Percentiles rank a stretch among this genome's conserved stretches.
Conservation (phyloP, 92 coral and sea anemone genomes). For the Parazoanthus darwini region DNA sequence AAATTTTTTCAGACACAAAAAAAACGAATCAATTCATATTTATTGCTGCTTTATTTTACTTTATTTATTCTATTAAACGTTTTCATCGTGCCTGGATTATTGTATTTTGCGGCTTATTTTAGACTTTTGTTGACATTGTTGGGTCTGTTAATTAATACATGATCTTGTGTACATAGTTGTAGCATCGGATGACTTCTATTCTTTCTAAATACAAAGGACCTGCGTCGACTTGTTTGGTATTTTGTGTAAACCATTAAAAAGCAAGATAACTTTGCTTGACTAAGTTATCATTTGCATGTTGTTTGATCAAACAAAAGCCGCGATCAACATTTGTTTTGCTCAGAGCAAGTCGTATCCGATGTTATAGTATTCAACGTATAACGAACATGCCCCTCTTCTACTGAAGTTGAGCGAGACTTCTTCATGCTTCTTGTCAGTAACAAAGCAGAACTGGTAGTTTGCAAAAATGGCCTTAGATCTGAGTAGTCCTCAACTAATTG, state of each 20-base stretch:
- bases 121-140: background rate
- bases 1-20: too few relatives aligned
- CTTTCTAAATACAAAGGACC: background rate
- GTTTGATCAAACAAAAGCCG: background rate
- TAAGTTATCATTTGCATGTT: conserved; percentile 2
- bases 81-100: background rate
- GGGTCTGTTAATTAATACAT: background rate
- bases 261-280: background rate
- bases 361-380: too few relatives aligned
- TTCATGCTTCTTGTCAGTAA: too few relatives aligned
- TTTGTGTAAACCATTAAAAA: background rate
- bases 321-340: background rate
- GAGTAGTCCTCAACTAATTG: background rate
- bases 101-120: background rate
- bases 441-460: background rate
- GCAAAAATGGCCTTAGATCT: background rate
- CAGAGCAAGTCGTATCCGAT: too few relatives aligned
- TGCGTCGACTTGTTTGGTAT: background rate
- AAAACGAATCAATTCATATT: too few relatives aligned
- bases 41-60: background rate
- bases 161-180: background rate
- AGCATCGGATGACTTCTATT: background rate
- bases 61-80: background rate
- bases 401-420: too few relatives aligned
- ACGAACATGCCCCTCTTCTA: too few relatives aligned